phyloP scores from a whole-genome alignment of 2,888 invertebrate genomes.

The Clistopyga incitator region DNA sequence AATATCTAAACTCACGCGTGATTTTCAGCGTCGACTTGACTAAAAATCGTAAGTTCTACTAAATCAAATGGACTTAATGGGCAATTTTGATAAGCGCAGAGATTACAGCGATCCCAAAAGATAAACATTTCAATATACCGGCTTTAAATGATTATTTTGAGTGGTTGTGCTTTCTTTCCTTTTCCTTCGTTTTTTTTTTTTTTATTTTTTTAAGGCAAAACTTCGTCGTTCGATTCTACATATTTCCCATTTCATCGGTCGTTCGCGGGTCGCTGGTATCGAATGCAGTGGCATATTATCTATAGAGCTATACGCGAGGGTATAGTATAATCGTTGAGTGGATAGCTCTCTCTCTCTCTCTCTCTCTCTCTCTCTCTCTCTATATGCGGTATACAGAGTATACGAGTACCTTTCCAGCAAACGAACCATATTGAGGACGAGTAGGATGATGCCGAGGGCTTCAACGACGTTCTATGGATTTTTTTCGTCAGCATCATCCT shows the following conservation, averaged over 20 bases:
- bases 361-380: neutral
- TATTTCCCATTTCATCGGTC: conserved; percentile 39
- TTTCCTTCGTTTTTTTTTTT: neutral
- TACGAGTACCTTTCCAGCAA: conserved; percentile 47
- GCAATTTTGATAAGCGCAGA: too few relatives aligned
- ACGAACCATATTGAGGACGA: conserved; percentile 63
- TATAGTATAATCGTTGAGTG: conserved; percentile 26
- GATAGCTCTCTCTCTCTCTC: conserved; percentile 11
- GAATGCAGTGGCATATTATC: conserved; percentile 2
- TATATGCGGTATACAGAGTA: conserved; percentile 15
- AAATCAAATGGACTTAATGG: too few relatives aligned
- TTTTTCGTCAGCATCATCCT: conserved; percentile 14
- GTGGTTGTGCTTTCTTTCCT: neutral
- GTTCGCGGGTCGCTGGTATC: conserved; percentile 25
- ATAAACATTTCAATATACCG: neutral
- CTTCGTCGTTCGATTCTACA: conserved; percentile 13
- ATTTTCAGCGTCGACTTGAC: too few relatives aligned
- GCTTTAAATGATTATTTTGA: conserved; percentile 10
- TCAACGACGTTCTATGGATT: conserved; percentile 23
- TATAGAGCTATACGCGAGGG: neutral
- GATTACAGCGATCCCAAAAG: neutral
- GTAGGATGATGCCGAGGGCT: conserved; percentile 36
- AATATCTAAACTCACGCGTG: too few relatives aligned
- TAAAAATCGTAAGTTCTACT: too few relatives aligned
- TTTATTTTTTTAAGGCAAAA: conserved; percentile 5